Evolutionary conservation across 2,797 vertebrate genomes (phyloP).

Genomic region (Apogon hyalosoma): DNA sequence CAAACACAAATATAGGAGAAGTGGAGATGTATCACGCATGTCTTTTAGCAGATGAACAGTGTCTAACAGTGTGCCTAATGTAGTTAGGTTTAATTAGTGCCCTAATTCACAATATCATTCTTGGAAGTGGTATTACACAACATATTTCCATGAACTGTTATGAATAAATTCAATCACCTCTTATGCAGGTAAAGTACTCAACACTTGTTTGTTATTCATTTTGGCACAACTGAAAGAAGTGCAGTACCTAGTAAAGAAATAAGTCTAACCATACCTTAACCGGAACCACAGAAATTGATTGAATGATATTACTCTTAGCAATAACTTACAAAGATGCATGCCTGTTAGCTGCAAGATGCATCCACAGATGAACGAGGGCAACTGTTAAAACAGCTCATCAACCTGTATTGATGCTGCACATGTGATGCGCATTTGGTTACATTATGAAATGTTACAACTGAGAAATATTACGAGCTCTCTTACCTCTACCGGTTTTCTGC

Average conservation of each 20-base stretch:
- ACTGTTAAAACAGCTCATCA: no score
- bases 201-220: neutral
- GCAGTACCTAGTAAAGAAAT: neutral
- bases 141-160: slow-evolving; percentile 3
- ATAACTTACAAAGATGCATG: no score
- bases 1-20: no score
- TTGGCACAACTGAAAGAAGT: slow-evolving; percentile 1
- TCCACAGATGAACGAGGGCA: neutral
- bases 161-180: neutral
- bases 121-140: slow-evolving; percentile 11
- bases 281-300: neutral
- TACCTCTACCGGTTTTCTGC: slow-evolving; percentile 82
- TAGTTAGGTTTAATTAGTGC: neutral
- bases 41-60: no score
- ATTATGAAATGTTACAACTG: neutral
- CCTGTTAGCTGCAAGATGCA: neutral
- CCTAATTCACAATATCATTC: slow-evolving; percentile 1
- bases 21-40: no score
- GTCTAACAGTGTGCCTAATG: neutral
- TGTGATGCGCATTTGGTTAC: neutral
- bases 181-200: neutral
- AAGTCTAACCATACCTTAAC: accelerated
- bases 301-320: neutral
- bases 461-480: slow-evolving; percentile 23
- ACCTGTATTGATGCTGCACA: neutral